Evolutionary conservation across 2,797 vertebrate species (phyloP), one percentile per base, ranked within the genome.

Genomic region (Furcifer pardalis): DNA sequence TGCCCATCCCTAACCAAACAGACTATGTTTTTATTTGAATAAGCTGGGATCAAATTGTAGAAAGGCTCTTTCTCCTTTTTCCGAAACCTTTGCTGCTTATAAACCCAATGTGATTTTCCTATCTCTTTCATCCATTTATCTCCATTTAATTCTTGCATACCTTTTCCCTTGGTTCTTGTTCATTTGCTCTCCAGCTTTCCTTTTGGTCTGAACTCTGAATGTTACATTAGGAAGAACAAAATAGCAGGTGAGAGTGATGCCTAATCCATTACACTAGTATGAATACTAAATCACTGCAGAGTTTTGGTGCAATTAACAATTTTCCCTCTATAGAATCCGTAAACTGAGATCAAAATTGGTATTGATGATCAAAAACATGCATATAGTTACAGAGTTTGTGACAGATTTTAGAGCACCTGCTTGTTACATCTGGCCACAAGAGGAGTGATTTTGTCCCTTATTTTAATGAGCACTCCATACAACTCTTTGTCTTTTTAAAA

Each of bases 321-420:
- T 63, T 77, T n/a, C 59, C 9, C 46, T 73, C 42, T 44, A 49
- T 37, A 79, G 69, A 52, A 72, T n/a, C 59, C 32, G 27, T 73
- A 69, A 63, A 52, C 68, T 79, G 59, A 37, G 42, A 84, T 74
- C 68, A 37, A n/a, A 1, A 79, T 44, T 30, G 3, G 17, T 73
- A 19, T 27, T 74, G 42, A 74, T 73, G 59, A 52, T 73, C 77
- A 56, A 63, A n/a, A 84, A 63, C 25, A 72, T 71, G 71, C 40
- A 78, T 46, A 72, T 30, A 78, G 60, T 78, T 78, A 17, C 25
- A 79, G 66, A 62, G 17, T 15, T 77, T 84, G 66, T 79, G 77
- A 62, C 56, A 78, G 77, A 79, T 85, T 52, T 74, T 52, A 27
- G 59, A 79, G 17, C 77, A 85, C 83, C 27, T 56, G 59, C 42